Evolutionary conservation across 2,888 invertebrate species (phyloP), one percentile per base, ranked within the genome.

Genomic region (Drosophila fungiperda): DNA sequence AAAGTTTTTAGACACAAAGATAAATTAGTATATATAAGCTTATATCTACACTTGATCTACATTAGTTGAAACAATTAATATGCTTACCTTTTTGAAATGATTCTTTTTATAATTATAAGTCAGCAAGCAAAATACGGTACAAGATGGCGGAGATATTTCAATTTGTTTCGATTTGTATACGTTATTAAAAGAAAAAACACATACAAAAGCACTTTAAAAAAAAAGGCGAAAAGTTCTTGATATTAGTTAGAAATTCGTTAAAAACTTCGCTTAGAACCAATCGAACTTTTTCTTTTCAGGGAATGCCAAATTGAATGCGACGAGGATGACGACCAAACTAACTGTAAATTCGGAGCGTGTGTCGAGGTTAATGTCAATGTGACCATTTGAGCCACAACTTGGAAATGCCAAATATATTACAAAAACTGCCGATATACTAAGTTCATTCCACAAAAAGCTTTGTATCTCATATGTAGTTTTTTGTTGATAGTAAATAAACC

Each of bases 271-370:
- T 54, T 49, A 26, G 9, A 52, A 49, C 32, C 33, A 50, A 60
- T 17, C 35, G 36, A 57, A 42, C 3, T 0, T 6, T 35, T 5
- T 15, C n/a, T 32, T 0, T 9, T 6, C 17, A 60, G 5, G 9
- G 20, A 26, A 17, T 36, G 7, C 29, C 9, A 29, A 29, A 49
- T 26, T 45, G 54, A 38, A 82, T 78, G 63, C 78, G 66, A 49
- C 64, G 48, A 74, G 33, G 45, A 52, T 53, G 53, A 67, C 69
- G 49, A 79, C 49, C 67, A 45, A 53, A 79, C 79, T 79, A 78
- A 79, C 63, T 59, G 64, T 68, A 65, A 76, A 55, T 72, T 65
- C 72, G 33, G 67, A 36, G n/a, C 11, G 38, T 17, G 33, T 33
- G 52, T 23, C 68, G 48, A 20, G 9, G 23, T 7, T n/a, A 32